A percentile compares a stretch with the other conserved stretches of the same genome.
Evolutionary conservation across 2,797 vertebrate species (phyloP).

Genomic region (Esox masquinongy): DNA sequence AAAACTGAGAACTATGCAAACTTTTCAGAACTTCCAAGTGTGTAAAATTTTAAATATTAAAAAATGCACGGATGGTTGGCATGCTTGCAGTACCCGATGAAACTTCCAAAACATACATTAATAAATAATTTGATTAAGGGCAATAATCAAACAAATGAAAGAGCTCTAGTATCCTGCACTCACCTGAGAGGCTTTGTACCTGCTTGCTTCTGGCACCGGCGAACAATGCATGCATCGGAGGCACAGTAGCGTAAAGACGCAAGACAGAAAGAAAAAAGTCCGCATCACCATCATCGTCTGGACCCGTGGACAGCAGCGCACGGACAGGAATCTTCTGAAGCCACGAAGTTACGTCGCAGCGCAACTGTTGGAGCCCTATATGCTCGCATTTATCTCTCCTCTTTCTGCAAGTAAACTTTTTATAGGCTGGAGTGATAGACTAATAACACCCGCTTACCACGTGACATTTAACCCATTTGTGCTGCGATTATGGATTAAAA

Average conservation of each 20-base stretch:
- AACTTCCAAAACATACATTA: too few relatives aligned
- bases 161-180: constrained; percentile 43
- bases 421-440: constrained; percentile 61
- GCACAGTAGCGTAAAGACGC: constrained; percentile 58
- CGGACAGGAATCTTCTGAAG: constrained; percentile 23
- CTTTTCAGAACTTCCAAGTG: background rate
- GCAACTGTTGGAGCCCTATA: constrained; percentile 51
- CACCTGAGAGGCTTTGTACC: constrained; percentile 65
- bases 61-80: too few relatives aligned
- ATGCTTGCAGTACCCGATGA: background rate
- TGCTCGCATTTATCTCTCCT: constrained; percentile 70
- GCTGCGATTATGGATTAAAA: constrained; percentile 31
- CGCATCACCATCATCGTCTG: constrained; percentile 62
- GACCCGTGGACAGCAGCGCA: constrained; percentile 36
- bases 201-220: constrained; percentile 51
- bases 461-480: constrained; percentile 69
- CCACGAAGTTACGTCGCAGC: constrained; percentile 16
- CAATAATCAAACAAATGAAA: background rate
- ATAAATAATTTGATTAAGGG: background rate
- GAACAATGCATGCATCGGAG: constrained; percentile 47
- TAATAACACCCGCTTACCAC: constrained; percentile 59
- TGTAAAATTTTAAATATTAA: too few relatives aligned
- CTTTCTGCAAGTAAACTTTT: constrained; percentile 39
- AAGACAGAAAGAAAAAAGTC: constrained; percentile 55
- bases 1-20: background rate